Evolutionary conservation across 2,113 vertebrate genomes (phyloP).

Genomic region (Pangasianodon gigas): DNA sequence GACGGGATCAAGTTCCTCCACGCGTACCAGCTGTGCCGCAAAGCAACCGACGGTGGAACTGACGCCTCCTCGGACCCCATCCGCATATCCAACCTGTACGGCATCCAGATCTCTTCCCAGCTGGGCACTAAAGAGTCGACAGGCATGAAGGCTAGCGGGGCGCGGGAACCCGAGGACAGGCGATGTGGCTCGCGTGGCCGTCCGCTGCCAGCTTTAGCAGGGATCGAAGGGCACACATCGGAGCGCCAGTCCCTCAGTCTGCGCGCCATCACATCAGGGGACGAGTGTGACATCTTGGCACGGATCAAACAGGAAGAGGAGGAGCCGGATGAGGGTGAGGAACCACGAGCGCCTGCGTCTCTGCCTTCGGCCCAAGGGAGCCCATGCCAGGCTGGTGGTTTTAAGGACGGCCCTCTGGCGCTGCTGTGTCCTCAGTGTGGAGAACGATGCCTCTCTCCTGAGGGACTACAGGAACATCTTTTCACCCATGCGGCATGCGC

Average conservation of each 20-base stretch:
- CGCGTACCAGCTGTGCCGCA: constrained; percentile 87
- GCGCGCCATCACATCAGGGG: constrained; percentile 68
- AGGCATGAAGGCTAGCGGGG: constrained; percentile 70
- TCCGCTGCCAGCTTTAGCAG: constrained; percentile 78
- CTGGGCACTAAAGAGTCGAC: constrained; percentile 78
- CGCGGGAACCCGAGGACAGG: constrained; percentile 60
- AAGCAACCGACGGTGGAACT: constrained; percentile 75
- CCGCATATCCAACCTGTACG: constrained; percentile 93
- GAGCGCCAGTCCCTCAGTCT: constrained; percentile 72
- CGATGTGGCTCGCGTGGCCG: constrained; percentile 70
- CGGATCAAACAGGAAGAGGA: constrained; percentile 87
- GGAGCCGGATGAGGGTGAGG: constrained; percentile 66
- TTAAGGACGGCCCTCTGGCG: constrained; percentile 72
- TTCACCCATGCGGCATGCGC: constrained; percentile 83
- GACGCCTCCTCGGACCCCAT: constrained; percentile 75
- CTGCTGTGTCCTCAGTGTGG: constrained; percentile 91
- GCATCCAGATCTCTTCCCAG: constrained; percentile 95
- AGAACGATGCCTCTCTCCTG: constrained; percentile 83
- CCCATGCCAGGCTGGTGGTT: constrained; percentile 63
- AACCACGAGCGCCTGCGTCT: constrained; percentile 65
- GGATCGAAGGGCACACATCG: constrained; percentile 76
- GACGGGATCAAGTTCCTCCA: constrained; percentile 96
- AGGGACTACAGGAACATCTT: constrained; percentile 84
- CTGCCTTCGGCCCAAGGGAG: constrained; percentile 68
- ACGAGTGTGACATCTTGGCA: constrained; percentile 75